A percentile compares a stretch with the other conserved stretches of the same genome.
Conservation (phyloP, 2,113 vertebrate species). For the Tachycineta bicolor region DNA sequence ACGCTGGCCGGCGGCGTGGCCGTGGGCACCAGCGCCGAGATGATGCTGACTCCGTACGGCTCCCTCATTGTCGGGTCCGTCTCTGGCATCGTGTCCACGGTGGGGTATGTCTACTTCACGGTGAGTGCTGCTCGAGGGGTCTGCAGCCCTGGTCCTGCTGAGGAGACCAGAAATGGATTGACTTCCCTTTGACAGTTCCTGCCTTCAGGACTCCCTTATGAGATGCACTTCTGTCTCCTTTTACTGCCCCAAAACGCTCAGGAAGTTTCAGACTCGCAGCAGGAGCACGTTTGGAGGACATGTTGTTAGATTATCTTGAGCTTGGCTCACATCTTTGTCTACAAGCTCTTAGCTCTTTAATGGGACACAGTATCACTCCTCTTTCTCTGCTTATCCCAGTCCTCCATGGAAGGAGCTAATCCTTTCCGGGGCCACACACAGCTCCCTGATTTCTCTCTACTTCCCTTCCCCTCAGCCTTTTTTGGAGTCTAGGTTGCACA, state of each 20-base stretch:
- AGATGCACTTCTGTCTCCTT: background rate
- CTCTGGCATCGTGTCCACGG: conserved; percentile 86
- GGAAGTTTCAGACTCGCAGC: background rate
- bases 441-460: background rate
- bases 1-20: conserved; percentile 91
- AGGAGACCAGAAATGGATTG: background rate
- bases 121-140: conserved; percentile 75
- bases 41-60: conserved; percentile 92
- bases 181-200: background rate
- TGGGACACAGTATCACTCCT: background rate
- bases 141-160: background rate
- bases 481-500: conserved; percentile 82
- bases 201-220: background rate
- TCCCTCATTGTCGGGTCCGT: conserved; percentile 89
- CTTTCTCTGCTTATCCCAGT: background rate
- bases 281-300: background rate
- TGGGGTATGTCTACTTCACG: conserved; percentile 86
- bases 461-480: conserved; percentile 78
- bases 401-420: background rate
- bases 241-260: background rate
- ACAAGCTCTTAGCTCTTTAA: background rate
- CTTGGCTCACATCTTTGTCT: background rate
- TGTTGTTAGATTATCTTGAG: background rate
- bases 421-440: background rate
- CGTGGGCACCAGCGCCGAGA: conserved; percentile 90